phyloP scores from a whole-genome alignment of 2,797 vertebrate species.

The Gallinago nigripennis region DNA sequence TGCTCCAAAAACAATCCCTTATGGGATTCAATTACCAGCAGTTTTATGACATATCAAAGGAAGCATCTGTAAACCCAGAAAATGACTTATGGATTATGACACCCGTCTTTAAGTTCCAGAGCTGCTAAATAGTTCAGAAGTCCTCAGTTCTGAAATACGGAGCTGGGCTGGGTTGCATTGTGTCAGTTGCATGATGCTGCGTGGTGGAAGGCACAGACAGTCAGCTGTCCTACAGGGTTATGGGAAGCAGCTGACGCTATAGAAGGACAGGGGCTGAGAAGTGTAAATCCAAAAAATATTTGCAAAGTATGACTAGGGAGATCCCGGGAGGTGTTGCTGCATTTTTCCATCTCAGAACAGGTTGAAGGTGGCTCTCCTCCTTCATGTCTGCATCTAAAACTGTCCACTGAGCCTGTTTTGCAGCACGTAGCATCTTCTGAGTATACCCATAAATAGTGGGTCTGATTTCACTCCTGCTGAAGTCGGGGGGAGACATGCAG shows the following conservation, averaged over 20 bases:
- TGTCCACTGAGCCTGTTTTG: neutral
- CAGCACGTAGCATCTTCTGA: neutral
- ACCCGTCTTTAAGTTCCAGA: neutral
- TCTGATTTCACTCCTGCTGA: neutral
- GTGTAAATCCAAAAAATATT: neutral
- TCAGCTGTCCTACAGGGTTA: fast-evolving
- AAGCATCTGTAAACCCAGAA: neutral
- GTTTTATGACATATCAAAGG: neutral
- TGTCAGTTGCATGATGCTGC: neutral
- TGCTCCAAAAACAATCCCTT: neutral
- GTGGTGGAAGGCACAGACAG: neutral
- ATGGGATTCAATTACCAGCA: neutral
- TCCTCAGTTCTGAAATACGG: neutral
- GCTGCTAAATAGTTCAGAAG: neutral
- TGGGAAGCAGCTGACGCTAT: neutral
- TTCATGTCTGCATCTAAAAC: neutral
- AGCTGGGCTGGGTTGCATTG: neutral
- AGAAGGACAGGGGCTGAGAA: neutral
- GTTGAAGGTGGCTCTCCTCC: neutral
- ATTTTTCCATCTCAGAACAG: neutral
- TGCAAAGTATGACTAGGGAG: neutral
- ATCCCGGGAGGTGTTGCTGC: neutral
- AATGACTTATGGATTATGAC: neutral
- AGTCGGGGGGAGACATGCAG: neutral
- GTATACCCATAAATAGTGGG: neutral